Base-by-base conservation (phyloP, 2,113 vertebrate genomes). In the Raphicerus campestris region DNA sequence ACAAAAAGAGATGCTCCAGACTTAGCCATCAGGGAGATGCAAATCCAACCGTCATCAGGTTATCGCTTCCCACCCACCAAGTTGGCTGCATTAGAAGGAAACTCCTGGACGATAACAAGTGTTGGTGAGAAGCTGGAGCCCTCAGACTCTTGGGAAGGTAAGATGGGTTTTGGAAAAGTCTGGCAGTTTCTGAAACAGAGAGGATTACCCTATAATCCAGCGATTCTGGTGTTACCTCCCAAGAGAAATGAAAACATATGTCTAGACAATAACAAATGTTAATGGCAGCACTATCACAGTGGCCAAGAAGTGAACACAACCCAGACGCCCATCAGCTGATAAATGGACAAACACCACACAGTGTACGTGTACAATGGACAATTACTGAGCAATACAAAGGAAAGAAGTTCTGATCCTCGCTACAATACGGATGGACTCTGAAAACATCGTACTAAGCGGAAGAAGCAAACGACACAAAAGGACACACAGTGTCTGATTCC, bases 321-420 rank as follows among this genome's bases (percentile, higher is more conserved):
- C 53, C 17, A n/a, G 49, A 73, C 0, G 16, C 28, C 55, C 2
- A 16, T 1, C 51, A 20, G 13, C 70, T 19, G 2, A 51, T 4
- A 26, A 47, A 5, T 0, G 24, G 47, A 24, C 7, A 30, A n/a
- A 83, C 42, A 10, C 11, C 58, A 58, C 0, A 3, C 0, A 14
- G 4, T 10, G 1, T 6, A 2, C 22, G 45, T 5, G 10, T 0
- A 1, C 19, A 3, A 4, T 2, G 19, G 80, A 58, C 1, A 2
- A 4, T 3, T 19, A 10, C 47, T 28, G 58, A 22, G 84, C 20
- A 20, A 14, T 3, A 13, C 15, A 22, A 47, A 70, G 42, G 19
- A 47, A 19, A 0, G 16, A 24, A 30, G 49, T 17, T 6, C n/a
- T 2, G 77, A 30, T 6, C 4, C 26, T 6, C 0, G 17, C 60